Percentiles rank a stretch among this genome's conserved stretches.
phyloP scores from a whole-genome alignment of 2,888 invertebrate species.

The Drosophila robusta region DNA sequence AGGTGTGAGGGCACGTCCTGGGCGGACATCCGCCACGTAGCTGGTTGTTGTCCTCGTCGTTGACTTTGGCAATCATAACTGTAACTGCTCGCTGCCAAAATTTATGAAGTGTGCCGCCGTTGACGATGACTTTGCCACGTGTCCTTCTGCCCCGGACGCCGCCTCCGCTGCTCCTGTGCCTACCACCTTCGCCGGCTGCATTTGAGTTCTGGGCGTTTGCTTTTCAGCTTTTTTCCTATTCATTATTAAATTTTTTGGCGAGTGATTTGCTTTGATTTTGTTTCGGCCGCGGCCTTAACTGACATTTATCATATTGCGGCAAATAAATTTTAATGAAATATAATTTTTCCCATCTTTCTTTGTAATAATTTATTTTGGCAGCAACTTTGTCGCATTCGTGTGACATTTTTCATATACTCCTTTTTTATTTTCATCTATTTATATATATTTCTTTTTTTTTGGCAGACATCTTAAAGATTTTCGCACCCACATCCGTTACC shows the following conservation, averaged over 20 bases:
- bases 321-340: slow-evolving; percentile 76
- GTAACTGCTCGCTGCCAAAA: slow-evolving; percentile 78
- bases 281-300: slow-evolving; percentile 13
- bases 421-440: background rate
- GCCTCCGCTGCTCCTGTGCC: slow-evolving; percentile 4
- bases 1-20: slow-evolving; percentile 36
- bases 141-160: slow-evolving; percentile 26
- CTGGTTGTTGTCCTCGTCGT: slow-evolving; percentile 50
- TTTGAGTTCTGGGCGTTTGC: slow-evolving; percentile 67
- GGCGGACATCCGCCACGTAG: slow-evolving; percentile 70
- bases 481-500: slow-evolving; percentile 75
- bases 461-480: slow-evolving; percentile 65
- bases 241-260: slow-evolving; percentile 64
- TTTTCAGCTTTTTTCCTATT: slow-evolving; percentile 39
- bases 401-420: slow-evolving; percentile 20
- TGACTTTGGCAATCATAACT: slow-evolving; percentile 82
- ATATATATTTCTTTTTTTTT: slow-evolving; percentile 25
- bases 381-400: slow-evolving; percentile 57
- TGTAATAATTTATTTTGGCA: slow-evolving; percentile 58
- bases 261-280: slow-evolving; percentile 74
- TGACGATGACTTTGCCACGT: slow-evolving; percentile 73
- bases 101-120: slow-evolving; percentile 83
- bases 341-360: background rate
- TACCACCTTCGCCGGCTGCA: slow-evolving; percentile 48
- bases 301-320: slow-evolving; percentile 66